Evolutionary conservation across 2,113 vertebrate species (phyloP).

Genomic region (Brienomyrus brachyistius): DNA sequence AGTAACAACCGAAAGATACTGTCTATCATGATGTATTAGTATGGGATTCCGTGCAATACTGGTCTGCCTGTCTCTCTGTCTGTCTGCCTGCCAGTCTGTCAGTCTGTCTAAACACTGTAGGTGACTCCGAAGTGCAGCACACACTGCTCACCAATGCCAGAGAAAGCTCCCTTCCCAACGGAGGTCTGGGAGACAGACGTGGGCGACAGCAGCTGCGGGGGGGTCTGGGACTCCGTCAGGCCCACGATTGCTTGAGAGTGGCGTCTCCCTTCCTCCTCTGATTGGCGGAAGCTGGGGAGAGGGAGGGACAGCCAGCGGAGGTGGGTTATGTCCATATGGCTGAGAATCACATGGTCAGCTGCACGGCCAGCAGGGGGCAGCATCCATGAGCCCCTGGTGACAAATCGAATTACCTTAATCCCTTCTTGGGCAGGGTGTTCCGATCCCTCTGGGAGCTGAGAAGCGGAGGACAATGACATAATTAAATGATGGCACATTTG

Average conservation of each 20-base stretch:
- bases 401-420: conserved; percentile 71
- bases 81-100: background rate
- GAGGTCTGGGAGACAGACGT: conserved; percentile 68
- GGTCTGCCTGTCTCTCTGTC: background rate
- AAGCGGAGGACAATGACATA: conserved; percentile 51
- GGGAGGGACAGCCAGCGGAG: background rate
- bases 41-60: background rate
- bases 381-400: background rate
- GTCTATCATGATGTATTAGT: background rate
- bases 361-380: background rate
- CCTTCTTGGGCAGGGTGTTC: conserved; percentile 91
- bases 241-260: conserved; percentile 74
- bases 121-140: background rate
- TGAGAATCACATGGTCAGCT: background rate
- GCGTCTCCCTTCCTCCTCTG: conserved; percentile 76
- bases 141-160: conserved; percentile 68
- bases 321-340: background rate
- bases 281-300: conserved; percentile 56
- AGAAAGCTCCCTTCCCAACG: conserved; percentile 61
- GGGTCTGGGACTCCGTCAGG: conserved; percentile 66
- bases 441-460: conserved; percentile 77
- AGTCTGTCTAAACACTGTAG: background rate
- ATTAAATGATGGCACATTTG: conserved; percentile 30
- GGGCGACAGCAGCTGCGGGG: conserved; percentile 72
- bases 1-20: background rate